Evolutionary conservation across 2,888 invertebrate genomes (phyloP), one percentile per base, ranked within the genome.

Genomic region (Clivina fossor): DNA sequence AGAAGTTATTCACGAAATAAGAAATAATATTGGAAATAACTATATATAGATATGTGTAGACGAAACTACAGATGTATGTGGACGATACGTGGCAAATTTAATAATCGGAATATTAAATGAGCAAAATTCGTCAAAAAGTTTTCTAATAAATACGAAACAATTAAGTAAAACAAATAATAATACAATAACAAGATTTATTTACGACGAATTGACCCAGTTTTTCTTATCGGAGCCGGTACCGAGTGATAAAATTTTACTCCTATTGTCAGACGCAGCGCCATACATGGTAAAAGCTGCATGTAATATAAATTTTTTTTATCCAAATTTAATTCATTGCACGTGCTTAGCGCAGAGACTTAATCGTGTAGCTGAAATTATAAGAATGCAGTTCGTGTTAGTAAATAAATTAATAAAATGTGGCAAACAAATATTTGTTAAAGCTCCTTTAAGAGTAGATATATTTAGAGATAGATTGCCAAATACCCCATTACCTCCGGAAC

Each of bases 371-470:
- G 32, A 32, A 32, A 32, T 9, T 32, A 32, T 32, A 32, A 5
- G 32, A 32, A 11, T 32, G 32, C 32, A 32, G 22, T 43, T 26
- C 11, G 13, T 11, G 28, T 44, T 26, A 44, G 63, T 65, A n/a
- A 61, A 68, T 57, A 56, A 51, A 18, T 60, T 69, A 11, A 62
- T 68, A 32, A 55, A 58, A n/a, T 43, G 19, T 26, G 44, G 60
- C 11, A 66, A 69, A 58, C 65, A 68, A 49, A 56, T 69, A 28
- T 69, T 70, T 59, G 37, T 62, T n/a, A 69, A 69, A 58, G 59
- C 65, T 8, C 65, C 66, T 2, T 40, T 41, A 5, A 33, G 64
- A 37, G 59, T 66, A 33, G 54, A 63, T 56, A 49, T 60, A 47
- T 70, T 64, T 60, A 63, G 63, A 56, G 63, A 71, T 30, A 54